Evolutionary conservation across 37 sponge, comb jelly and placozoan genomes (phyloP), one percentile per base, ranked within the genome.

Genomic region (Bolinopsis microptera): DNA sequence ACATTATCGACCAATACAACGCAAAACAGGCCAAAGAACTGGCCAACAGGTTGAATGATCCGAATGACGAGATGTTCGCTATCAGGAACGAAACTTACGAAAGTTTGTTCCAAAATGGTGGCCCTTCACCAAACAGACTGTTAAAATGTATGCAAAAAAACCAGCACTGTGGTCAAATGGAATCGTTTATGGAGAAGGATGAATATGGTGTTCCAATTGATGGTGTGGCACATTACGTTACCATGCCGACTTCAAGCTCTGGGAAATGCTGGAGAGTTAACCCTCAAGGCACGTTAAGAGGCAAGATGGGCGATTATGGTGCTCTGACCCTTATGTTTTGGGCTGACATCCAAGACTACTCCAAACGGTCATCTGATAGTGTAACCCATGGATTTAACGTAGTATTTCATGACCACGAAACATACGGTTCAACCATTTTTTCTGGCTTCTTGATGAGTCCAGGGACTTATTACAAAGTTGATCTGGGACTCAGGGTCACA

Each of bases 311-410:
- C 37, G 82, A 80, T 22, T 80, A 80, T 30, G 82, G 82, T 5
- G 35, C 82, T 36, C 32, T 80, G 35, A 33, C 16, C 3, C 82
- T 80, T 30, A 8, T 3, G 35, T 34, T 80, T 22, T 80, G 82
- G 82, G 82, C 82, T 1, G 82, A 80, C 22, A 22, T 80, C 37
- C 37, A 80, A 30, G 82, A 80, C 37, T 80, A 80, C 30, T 70
- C 74, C 28, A 9, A 61, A 18, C 68, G 27, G n/a, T 9, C 82
- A 35, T 8, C 16, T 5, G 38, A 80, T 30, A 22, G 22, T 21
- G 31, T 13, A 35, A 21, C 3, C 37, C 37, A 80, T 13, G 82
- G 82, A 5, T 80, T 80, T 36, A 34, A 13, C 5, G 82, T 80
- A 3, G 35, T 36, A 8, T 80, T 80, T 36, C 82, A 80, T 30